Conservation (phyloP, 2,888 invertebrate genomes). For the Ophonus ardosiacus region DNA sequence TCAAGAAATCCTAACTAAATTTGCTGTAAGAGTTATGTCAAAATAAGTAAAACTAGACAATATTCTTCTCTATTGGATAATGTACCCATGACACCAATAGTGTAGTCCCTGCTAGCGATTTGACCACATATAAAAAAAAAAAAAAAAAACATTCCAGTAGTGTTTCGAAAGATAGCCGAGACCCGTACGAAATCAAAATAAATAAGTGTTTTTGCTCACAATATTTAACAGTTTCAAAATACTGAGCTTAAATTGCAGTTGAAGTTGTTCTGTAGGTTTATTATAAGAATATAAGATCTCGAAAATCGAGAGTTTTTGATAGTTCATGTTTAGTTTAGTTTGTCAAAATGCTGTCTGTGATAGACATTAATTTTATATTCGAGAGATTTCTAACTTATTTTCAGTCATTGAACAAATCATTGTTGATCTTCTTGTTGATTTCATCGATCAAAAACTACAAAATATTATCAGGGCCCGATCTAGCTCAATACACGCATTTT, state of each 20-base stretch:
- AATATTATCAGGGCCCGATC: neutral
- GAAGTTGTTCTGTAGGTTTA: conserved; percentile 24
- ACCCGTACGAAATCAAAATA: conserved; percentile 53
- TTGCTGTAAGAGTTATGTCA: conserved; percentile 51
- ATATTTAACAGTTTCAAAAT: conserved; percentile 38
- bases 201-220: conserved; percentile 18
- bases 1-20: conserved; percentile 30
- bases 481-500: neutral
- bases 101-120: conserved; percentile 52
- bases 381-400: conserved; percentile 6
- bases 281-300: conserved; percentile 26
- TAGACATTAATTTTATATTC: conserved; percentile 49
- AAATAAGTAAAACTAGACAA: conserved; percentile 60
- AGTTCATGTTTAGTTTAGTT: conserved; percentile 52
- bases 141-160: conserved; percentile 43
- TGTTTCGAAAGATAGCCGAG: conserved; percentile 54
- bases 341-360: conserved; percentile 61
- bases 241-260: conserved; percentile 38
- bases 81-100: conserved; percentile 63
- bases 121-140: conserved; percentile 20
- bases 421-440: neutral
- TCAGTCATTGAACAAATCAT: neutral
- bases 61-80: conserved; percentile 63
- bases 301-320: conserved; percentile 20
- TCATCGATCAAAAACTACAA: neutral